A percentile compares a stretch with the other conserved stretches of the same genome.
Evolutionary conservation across 2,797 vertebrate species (phyloP).

Genomic region (Hyperoplus lanceolatus): DNA sequence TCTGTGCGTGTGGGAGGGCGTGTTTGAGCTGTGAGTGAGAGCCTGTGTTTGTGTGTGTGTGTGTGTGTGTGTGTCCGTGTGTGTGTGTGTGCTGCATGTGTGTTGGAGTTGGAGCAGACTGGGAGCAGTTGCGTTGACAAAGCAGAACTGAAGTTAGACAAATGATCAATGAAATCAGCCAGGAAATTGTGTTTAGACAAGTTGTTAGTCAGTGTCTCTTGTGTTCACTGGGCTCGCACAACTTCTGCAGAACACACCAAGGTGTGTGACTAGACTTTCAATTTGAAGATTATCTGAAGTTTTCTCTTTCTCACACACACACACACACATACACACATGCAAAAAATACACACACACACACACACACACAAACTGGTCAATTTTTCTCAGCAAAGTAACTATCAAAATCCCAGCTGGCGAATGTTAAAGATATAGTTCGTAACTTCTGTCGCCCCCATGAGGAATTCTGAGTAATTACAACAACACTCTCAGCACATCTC

Average conservation of each 20-base stretch:
- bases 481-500: too few species aligned
- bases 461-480: too few species aligned
- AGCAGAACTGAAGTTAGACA: conserved; percentile 46
- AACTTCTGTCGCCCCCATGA: too few species aligned
- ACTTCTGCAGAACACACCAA: conserved; percentile 36
- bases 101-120: conserved; percentile 27
- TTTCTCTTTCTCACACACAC: conserved; percentile 21
- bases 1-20: conserved; percentile 67
- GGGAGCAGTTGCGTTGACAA: neutral
- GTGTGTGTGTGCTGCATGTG: conserved; percentile 7
- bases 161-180: conserved; percentile 62
- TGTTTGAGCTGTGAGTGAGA: conserved; percentile 37
- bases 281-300: conserved; percentile 55
- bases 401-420: conserved; percentile 42
- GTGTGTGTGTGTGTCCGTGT: conserved; percentile 54
- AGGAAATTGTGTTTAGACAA: conserved; percentile 65
- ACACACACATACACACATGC: neutral
- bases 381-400: conserved; percentile 16
- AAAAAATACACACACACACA: neutral
- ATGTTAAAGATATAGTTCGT: conserved; percentile 17
- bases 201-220: conserved; percentile 36
- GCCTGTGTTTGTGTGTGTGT: conserved; percentile 21
- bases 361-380: neutral
- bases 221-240: conserved; percentile 35
- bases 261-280: conserved; percentile 56